Conservation (phyloP, 2,797 vertebrate species). For the Bradypus variegatus region DNA sequence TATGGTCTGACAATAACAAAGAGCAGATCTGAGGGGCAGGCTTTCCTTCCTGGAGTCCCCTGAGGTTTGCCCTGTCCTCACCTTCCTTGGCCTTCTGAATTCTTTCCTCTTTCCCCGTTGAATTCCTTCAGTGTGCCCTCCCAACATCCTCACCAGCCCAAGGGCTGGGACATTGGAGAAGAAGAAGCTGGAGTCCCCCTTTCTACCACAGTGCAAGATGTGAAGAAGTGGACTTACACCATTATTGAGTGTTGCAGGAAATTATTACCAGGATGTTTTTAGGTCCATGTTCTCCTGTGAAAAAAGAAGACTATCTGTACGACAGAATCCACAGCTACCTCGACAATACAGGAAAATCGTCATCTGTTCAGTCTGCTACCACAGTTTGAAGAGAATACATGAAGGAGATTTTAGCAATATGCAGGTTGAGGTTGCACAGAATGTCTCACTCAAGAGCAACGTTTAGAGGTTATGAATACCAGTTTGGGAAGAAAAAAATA, state of each 20-base stretch:
- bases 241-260: neutral
- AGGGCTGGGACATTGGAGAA: neutral
- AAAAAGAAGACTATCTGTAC: constrained; percentile 2
- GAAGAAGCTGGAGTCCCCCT: neutral
- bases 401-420: constrained; percentile 87
- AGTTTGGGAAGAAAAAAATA: constrained; percentile 52
- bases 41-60: neutral
- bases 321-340: constrained; percentile 80
- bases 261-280: neutral
- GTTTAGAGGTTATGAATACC: constrained; percentile 44
- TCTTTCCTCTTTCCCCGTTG: neutral
- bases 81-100: neutral
- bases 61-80: neutral
- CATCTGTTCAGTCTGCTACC: constrained; percentile 81
- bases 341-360: constrained; percentile 86
- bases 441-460: constrained; percentile 70
- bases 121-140: neutral
- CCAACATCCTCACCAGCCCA: neutral
- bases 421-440: constrained; percentile 84
- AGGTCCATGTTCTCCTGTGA: neutral
- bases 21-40: neutral
- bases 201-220: neutral
- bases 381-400: constrained; percentile 84
- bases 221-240: neutral
- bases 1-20: neutral